Conservation (phyloP, 2,888 invertebrate genomes). For the Eupithecia dodoneata region DNA sequence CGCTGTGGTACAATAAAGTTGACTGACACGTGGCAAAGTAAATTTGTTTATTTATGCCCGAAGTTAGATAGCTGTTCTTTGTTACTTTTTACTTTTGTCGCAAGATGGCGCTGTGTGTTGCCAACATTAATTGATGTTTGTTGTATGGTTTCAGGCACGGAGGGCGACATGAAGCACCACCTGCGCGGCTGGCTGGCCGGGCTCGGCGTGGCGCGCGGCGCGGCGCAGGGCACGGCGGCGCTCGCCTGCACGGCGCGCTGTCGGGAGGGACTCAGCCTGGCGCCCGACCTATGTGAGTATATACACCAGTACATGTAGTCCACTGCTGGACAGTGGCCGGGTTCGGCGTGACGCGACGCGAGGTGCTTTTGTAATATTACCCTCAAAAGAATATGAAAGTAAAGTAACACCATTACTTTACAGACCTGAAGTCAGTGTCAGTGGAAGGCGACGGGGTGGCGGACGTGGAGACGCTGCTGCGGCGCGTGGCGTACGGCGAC, state of each 20-base stretch:
- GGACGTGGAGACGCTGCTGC: conserved; percentile 93
- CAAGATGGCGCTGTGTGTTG: background rate
- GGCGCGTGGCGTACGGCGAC: conserved; percentile 96
- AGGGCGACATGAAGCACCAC: conserved; percentile 95
- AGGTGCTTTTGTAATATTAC: too few species aligned
- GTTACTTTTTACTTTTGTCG: background rate
- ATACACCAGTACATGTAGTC: background rate
- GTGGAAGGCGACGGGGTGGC: conserved; percentile 96
- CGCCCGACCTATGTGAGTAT: conserved; percentile 84
- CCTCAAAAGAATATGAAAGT: background rate
- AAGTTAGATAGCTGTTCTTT: background rate
- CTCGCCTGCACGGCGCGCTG: conserved; percentile 91
- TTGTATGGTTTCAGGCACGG: conserved; percentile 85
- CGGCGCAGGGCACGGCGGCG: conserved; percentile 89
- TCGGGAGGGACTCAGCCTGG: conserved; percentile 89
- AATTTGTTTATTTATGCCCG: background rate
- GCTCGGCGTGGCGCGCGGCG: conserved; percentile 90
- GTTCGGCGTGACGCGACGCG: too few species aligned
- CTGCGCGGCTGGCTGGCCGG: conserved; percentile 95
- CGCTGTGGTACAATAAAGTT: background rate
- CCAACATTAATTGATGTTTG: background rate
- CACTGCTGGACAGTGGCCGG: too few species aligned
- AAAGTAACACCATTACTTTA: background rate
- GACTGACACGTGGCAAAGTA: background rate
- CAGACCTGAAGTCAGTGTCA: conserved; percentile 93